Evolutionary conservation across 1,140 invertebrate genomes (phyloP).

Genomic region (Trialeurodes vaporariorum): DNA sequence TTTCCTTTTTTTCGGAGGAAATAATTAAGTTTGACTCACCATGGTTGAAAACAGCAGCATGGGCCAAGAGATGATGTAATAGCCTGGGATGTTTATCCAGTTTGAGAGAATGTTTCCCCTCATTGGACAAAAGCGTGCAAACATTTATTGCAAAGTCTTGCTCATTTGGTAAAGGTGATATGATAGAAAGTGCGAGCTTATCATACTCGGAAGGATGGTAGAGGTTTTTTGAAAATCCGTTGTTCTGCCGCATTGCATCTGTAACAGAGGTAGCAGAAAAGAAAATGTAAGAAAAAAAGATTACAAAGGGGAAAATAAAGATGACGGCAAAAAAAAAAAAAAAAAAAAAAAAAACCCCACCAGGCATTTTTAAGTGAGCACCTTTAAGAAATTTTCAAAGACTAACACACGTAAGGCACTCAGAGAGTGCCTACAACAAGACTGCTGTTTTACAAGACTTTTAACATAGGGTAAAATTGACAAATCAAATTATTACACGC

Average conservation of each 20-base stretch:
- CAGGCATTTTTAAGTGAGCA: no score
- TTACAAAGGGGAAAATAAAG: neutral
- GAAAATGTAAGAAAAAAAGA: slow-evolving; percentile 2
- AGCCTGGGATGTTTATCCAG: slow-evolving; percentile 72
- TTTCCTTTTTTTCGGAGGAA: no score
- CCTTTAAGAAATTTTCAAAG: no score
- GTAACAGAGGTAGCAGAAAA: slow-evolving; percentile 27
- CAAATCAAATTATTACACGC: no score
- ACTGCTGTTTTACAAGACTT: no score
- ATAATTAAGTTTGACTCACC: no score
- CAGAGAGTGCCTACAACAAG: no score
- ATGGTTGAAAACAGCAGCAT: slow-evolving; percentile 84
- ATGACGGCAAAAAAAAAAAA: no score
- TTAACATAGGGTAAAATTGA: no score
- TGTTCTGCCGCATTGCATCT: slow-evolving; percentile 50
- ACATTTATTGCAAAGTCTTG: slow-evolving; percentile 97
- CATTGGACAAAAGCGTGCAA: slow-evolving; percentile 87
- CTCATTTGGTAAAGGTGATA: slow-evolving; percentile 94
- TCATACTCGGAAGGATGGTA: slow-evolving; percentile 74
- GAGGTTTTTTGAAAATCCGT: slow-evolving; percentile 55
- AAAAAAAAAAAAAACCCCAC: no score
- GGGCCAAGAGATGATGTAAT: slow-evolving; percentile 77
- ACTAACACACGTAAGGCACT: no score
- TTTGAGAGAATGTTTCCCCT: slow-evolving; percentile 76
- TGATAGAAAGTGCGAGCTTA: slow-evolving; percentile 72